A percentile compares a stretch with the other conserved stretches of the same genome.
phyloP scores from a whole-genome alignment of 2,888 invertebrate species.

The Microplitis deprimator region DNA sequence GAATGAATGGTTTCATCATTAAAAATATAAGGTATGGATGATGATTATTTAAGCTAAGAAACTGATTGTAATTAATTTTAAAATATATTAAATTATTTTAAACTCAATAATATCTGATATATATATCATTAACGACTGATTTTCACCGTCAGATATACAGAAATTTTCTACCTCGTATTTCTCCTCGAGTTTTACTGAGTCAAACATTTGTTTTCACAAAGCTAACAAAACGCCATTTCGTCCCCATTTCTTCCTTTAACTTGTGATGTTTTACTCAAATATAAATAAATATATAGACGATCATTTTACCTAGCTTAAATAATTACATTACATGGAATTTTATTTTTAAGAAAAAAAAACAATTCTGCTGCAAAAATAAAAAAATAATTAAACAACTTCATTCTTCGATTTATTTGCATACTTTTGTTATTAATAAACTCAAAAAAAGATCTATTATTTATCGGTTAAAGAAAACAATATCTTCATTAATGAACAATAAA shows the following conservation, averaged over 20 bases:
- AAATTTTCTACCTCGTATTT: constrained; percentile 10
- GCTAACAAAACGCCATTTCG: constrained; percentile 14
- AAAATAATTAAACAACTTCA: too few species aligned
- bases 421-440: too few species aligned
- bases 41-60: not conserved
- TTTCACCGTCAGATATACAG: not conserved
- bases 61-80: not conserved
- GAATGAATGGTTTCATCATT: not conserved
- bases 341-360: too few species aligned
- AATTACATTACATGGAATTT: not conserved
- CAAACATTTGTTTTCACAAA: not conserved
- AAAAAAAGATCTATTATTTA: not conserved
- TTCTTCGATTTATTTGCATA: too few species aligned
- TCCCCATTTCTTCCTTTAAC: constrained; percentile 2
- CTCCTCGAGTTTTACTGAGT: not conserved
- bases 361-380: too few species aligned
- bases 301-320: not conserved
- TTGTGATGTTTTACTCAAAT: not conserved
- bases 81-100: not conserved
- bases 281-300: not conserved
- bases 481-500: not conserved
- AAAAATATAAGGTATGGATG: not conserved
- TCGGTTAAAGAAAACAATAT: not conserved
- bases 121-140: not conserved
- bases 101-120: not conserved